A percentile compares a stretch with the other conserved stretches of the same genome.
Evolutionary conservation across 1,140 invertebrate species (phyloP).

Genomic region (Drosophila bipectinata): DNA sequence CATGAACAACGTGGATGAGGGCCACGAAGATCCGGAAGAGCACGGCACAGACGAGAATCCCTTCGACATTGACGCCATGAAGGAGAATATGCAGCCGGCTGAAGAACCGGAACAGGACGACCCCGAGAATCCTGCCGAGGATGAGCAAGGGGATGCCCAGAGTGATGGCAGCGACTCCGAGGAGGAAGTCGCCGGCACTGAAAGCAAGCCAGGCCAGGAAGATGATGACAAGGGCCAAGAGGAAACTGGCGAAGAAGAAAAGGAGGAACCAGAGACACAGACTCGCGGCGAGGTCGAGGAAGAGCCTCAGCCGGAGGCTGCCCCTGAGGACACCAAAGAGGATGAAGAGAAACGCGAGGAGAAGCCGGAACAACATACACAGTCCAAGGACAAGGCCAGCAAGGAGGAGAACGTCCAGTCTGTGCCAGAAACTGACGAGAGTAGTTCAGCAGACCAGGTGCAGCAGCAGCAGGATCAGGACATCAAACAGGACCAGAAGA

Average conservation of each 20-base stretch:
- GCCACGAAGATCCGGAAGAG: constrained; percentile 86
- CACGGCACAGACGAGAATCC: constrained; percentile 90
- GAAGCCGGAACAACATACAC: constrained; percentile 87
- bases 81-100: constrained; percentile 85
- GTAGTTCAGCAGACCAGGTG: constrained; percentile 77
- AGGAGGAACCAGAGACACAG: constrained; percentile 84
- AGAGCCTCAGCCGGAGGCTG: constrained; percentile 52
- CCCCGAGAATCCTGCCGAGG: constrained; percentile 83
- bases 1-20: constrained; percentile 92
- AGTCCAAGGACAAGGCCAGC: constrained; percentile 87
- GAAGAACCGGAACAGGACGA: constrained; percentile 83
- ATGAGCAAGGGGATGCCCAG: constrained; percentile 84
- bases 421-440: constrained; percentile 84
- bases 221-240: constrained; percentile 85
- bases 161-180: constrained; percentile 84
- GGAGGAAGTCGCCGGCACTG: constrained; percentile 68
- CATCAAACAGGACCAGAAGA: constrained; percentile 75
- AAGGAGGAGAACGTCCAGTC: constrained; percentile 86
- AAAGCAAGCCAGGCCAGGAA: constrained; percentile 82
- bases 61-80: constrained; percentile 92
- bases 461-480: constrained; percentile 67
- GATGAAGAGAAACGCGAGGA: constrained; percentile 78
- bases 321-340: constrained; percentile 64
- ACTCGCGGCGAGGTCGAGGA: constrained; percentile 66
- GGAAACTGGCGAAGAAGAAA: constrained; percentile 84